These are phyloP conservation scores for Beaufortia kweichowensis DNA, from an alignment of 2,113 vertebrate species.

Conservation along the genomic window DNA sequence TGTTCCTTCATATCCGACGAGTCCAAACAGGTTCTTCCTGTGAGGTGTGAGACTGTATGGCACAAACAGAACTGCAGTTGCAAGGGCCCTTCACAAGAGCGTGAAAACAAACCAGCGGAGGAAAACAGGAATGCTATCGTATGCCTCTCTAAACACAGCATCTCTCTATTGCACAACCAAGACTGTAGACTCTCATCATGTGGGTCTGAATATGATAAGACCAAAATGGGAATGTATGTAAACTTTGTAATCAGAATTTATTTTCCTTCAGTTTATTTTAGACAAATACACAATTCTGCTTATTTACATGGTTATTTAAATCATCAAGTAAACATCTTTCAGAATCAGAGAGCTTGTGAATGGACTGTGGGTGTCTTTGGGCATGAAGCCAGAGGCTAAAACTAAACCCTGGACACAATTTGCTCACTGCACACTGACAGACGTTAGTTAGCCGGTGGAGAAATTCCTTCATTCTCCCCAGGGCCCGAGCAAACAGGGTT, in stretches of 20 bases:
- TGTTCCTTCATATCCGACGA: neutral
- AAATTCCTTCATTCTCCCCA: conserved; percentile 56
- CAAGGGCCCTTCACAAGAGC: conserved; percentile 16
- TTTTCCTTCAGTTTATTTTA: too few relatives aligned
- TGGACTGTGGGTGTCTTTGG: too few relatives aligned
- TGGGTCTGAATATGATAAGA: too few relatives aligned
- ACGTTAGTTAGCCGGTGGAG: conserved; percentile 38
- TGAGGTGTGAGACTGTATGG: conserved; percentile 38
- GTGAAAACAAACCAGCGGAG: conserved; percentile 20
- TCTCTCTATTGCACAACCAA: neutral
- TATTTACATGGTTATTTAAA: too few relatives aligned
- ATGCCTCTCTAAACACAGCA: neutral
- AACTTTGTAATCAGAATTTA: too few relatives aligned
- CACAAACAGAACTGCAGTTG: conserved; percentile 18
- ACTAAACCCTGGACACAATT: conserved; percentile 14
- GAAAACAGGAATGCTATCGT: conserved; percentile 27
- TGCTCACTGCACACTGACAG: conserved; percentile 39
- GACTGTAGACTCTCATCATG: too few relatives aligned
- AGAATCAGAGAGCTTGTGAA: too few relatives aligned
- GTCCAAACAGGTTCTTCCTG: conserved; percentile 32
- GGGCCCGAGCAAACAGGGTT: conserved; percentile 65
- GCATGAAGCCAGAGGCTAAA: too few relatives aligned
- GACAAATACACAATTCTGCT: too few relatives aligned
- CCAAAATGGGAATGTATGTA: too few relatives aligned
- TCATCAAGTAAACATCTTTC: too few relatives aligned